phyloP scores from a whole-genome alignment of 2,888 invertebrate genomes.

The Agonopterix arenella region DNA sequence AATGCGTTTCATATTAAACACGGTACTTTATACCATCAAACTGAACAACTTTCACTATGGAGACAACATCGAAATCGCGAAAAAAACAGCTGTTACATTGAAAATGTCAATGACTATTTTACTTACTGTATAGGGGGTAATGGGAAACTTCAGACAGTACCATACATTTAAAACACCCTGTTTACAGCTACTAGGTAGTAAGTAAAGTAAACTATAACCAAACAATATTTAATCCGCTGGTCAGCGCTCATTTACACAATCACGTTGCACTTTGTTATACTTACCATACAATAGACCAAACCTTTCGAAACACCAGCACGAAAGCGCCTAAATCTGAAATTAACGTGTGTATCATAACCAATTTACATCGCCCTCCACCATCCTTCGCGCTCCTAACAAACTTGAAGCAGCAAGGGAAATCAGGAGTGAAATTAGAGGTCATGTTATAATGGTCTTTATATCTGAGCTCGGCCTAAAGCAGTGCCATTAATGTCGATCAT shows the following conservation, averaged over 20 bases:
- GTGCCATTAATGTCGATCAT: conserved; percentile 73
- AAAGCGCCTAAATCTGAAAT: conserved; percentile 72
- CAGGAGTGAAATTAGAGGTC: conserved; percentile 34
- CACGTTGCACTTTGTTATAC: conserved; percentile 56
- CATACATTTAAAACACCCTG: no score
- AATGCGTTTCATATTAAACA: no score
- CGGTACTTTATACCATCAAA: no score
- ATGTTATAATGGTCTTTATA: conserved; percentile 28
- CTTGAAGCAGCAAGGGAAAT: conserved; percentile 10
- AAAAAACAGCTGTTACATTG: no score
- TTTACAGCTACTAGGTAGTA: not conserved
- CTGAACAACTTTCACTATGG: no score
- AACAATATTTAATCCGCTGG: conserved; percentile 24
- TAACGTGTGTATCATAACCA: conserved; percentile 62
- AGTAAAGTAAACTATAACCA: conserved; percentile 2
- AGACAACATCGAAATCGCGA: no score
- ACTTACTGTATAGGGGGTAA: no score
- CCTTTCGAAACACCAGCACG: conserved; percentile 63
- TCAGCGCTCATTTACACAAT: conserved; percentile 56
- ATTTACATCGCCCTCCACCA: conserved; percentile 18
- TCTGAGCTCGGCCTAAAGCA: conserved; percentile 52
- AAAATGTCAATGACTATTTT: no score
- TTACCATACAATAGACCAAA: conserved; percentile 54
- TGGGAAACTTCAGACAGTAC: no score
- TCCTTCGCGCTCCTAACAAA: not conserved